Base-by-base conservation (phyloP, 2,113 vertebrate species). In the Okapia johnstoni region DNA sequence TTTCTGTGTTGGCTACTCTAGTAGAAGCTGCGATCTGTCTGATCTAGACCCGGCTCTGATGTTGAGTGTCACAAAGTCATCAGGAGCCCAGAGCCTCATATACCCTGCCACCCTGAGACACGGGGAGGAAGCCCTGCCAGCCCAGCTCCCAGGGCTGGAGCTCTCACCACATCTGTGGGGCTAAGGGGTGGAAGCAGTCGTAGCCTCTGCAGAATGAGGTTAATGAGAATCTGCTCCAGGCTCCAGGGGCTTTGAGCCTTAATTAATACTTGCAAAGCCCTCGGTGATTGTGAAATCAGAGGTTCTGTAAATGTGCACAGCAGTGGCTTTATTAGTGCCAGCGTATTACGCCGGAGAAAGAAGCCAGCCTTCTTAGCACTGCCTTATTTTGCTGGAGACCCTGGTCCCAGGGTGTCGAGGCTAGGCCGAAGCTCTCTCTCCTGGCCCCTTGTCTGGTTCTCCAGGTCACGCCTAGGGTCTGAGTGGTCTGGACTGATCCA, bases 201-300 rank as follows among this genome's bases (percentile, higher is more conserved):
- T 21, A 90, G 89, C 60, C 46, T 92, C 88, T 61, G 96, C 79
- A 73, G 90, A 98, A 97, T 80, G 96, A 97, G 86, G 92, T 97
- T 98, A 97, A 97, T 96, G 97, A 98, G 95, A 96, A 94, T 93
- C 52, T 10, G 91, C 88, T 95, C 77, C 28, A 88, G 96, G 36
- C 94, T 95, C 97, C 88, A 93, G 88, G 43, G 96, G 54, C 93
- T 97, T 86, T 93, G 57, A 97, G 96, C 43, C 73, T 98, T 97
- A 98, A 98, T 98, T 98, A 98, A 98, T 98, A 92, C 96, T 96
- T 96, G 57, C 79, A 93, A 91, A 85, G 83, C 79, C 83, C 88
- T 50, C 1, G 4, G 77, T 94, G 93, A 88, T 86, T 80, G 93
- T 61, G 94, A 97, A 96, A 95, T 92, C 46, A 95, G 54, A 95